A percentile compares a stretch with the other conserved stretches of the same genome.
These are phyloP conservation scores for Drosophila bocki DNA, from an alignment of 1,140 invertebrate genomes.

Conservation along the genomic window DNA sequence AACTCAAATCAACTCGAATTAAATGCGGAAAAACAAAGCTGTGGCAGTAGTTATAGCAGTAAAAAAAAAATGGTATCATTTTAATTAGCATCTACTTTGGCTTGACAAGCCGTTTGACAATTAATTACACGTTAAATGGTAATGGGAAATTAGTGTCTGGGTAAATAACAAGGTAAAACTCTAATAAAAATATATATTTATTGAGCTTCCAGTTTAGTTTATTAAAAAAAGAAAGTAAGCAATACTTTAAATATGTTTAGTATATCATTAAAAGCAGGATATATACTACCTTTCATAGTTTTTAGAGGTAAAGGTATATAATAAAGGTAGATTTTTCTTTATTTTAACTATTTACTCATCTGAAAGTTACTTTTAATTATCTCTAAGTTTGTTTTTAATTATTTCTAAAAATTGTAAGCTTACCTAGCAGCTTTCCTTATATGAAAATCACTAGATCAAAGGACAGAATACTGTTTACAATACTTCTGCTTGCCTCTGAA, in stretches of 20 bases:
- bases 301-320: background rate
- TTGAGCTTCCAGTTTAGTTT: accelerated
- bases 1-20: slow-evolving; percentile 29
- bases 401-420: background rate
- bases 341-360: background rate
- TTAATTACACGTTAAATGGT: slow-evolving; percentile 4
- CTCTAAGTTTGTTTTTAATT: background rate
- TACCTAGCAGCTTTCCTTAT: slow-evolving; percentile 1
- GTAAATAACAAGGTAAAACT: background rate
- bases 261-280: background rate
- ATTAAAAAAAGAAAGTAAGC: too few species aligned
- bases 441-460: background rate
- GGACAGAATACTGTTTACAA: background rate
- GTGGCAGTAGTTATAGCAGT: slow-evolving; percentile 10
- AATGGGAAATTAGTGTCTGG: background rate
- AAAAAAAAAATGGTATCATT: slow-evolving; percentile 25
- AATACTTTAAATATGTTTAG: background rate
- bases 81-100: slow-evolving; percentile 16
- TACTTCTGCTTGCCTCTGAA: background rate
- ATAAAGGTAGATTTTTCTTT: background rate
- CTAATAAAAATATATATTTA: background rate
- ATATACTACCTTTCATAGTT: background rate
- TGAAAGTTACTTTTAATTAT: background rate
- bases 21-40: slow-evolving; percentile 29
- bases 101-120: background rate